Evolutionary conservation across 2,888 invertebrate species (phyloP), one percentile per base, ranked within the genome.

Genomic region (Archips xylosteana): DNA sequence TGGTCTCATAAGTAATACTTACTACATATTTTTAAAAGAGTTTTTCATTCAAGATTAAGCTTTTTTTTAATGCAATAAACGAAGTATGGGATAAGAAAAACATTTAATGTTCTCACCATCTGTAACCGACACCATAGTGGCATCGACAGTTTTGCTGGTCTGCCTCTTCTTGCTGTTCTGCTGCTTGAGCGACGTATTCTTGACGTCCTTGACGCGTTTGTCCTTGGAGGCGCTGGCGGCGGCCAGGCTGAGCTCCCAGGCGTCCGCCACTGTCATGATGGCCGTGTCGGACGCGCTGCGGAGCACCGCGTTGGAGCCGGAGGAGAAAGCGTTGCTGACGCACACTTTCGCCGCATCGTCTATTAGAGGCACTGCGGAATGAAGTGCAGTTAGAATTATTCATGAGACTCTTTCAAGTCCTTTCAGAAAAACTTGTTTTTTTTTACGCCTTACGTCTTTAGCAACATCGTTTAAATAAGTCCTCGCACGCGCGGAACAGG

Each of bases 151-250:
- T 10, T 81, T 80, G 76, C 91, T 92, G 49, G 82, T 82, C 77
- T 87, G 89, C 6, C 90, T 80, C 78, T 92, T 93, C 87, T 93
- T 93, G 73, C 73, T 89, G 76, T 81, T 85, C 78, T 91, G 91
- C 42, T 93, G 91, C 75, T 94, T 94, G 76, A 94, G 86, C 66
- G 90, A 84, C 5, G 95, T 94, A 87, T 97, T 96, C 89, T 97
- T 96, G 66, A 96, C 96, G 91, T 97, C 97, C 88, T 98, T 98
- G 76, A 97, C 96, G 61, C 98, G 95, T 88, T 98, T 98, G 89
- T 98, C 98, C 91, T 98, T 98, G 68, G 98, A 98, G 23, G 97
- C 97, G 76, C 97, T 97, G 67, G 97, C 98, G 65, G 98, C 98
- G 10, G 97, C 97, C 72, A 98, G 96, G 80, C 97, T 97, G n/a